Evolutionary conservation across 2,113 vertebrate species (phyloP).

Genomic region (Phalacrocorax carbo): DNA sequence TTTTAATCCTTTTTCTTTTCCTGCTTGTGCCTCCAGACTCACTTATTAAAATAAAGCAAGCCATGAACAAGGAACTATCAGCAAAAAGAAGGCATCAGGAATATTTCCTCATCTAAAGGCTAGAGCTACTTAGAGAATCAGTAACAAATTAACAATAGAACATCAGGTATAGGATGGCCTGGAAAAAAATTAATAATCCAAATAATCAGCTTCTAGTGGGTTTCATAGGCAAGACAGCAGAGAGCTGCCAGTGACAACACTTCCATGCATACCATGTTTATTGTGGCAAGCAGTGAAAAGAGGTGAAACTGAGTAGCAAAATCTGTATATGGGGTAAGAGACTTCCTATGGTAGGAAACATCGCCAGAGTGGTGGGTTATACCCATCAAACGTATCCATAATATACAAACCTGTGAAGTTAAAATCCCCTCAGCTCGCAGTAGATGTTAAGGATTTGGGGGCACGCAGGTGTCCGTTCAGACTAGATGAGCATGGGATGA

Average conservation of each 20-base stretch:
- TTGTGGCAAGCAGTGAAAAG: background rate
- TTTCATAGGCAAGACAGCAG: background rate
- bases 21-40: slow-evolving; percentile 3
- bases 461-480: background rate
- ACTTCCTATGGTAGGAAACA: background rate
- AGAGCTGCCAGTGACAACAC: background rate
- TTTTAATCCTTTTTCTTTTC: slow-evolving; percentile 55
- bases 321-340: accelerated
- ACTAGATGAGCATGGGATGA: background rate
- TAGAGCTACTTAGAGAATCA: background rate
- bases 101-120: background rate
- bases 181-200: background rate
- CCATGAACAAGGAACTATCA: background rate
- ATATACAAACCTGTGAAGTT: background rate
- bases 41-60: background rate
- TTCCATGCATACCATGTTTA: background rate
- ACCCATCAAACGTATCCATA: background rate
- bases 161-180: background rate
- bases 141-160: background rate
- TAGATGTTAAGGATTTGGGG: background rate
- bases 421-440: background rate
- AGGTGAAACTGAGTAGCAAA: background rate
- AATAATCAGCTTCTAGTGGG: background rate
- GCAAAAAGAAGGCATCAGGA: background rate
- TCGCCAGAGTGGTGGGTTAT: background rate